phyloP scores from a whole-genome alignment of 2,113 vertebrate genomes.

The Oenanthe oenanthe region DNA sequence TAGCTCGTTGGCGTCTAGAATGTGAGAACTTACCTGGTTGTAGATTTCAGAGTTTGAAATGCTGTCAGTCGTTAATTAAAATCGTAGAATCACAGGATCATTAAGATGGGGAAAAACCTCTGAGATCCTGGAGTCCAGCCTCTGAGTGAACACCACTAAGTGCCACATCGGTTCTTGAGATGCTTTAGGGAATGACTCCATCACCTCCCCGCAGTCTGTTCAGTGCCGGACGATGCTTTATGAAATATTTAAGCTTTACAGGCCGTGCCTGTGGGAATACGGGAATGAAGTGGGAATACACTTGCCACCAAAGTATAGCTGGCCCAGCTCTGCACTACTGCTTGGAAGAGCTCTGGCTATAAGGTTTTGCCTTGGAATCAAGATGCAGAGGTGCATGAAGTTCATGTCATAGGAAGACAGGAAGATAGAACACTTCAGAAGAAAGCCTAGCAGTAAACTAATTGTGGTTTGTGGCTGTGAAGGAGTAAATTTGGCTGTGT shows the following conservation, averaged over 20 bases:
- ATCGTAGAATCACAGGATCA: background rate
- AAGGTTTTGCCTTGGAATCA: background rate
- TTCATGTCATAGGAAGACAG: background rate
- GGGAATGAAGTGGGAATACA: background rate
- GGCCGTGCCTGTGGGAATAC: accelerated
- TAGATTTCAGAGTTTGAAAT: background rate
- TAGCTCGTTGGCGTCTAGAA: background rate
- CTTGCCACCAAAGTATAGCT: too few relatives aligned
- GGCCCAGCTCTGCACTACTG: background rate
- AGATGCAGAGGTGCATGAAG: accelerated
- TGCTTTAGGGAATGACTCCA: background rate
- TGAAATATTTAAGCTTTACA: too few relatives aligned
- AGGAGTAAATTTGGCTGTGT: background rate
- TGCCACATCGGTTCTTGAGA: background rate
- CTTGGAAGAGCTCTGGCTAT: background rate
- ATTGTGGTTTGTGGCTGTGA: background rate
- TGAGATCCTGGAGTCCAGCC: background rate
- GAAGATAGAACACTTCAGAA: background rate
- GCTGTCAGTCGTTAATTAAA: background rate
- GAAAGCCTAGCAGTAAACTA: background rate
- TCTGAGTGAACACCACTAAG: background rate
- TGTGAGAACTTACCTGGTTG: background rate
- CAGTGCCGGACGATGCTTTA: too few relatives aligned
- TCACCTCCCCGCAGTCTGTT: background rate
- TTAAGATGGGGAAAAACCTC: background rate